Evolutionary conservation across 92 coral and sea anemone species (phyloP).

Genomic region (Epizoanthus ramosus): DNA sequence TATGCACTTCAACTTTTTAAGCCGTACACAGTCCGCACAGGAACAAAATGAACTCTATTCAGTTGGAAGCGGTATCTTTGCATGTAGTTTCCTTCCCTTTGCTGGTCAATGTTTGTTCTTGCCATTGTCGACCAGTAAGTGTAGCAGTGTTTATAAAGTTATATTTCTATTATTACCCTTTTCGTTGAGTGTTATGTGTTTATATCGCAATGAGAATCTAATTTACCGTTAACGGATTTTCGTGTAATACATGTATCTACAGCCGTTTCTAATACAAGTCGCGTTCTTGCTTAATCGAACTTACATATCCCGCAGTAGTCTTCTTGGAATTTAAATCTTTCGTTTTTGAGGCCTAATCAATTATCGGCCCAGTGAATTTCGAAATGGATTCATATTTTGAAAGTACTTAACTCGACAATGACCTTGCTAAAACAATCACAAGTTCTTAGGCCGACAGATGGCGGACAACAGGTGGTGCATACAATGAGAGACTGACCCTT

Average conservation of each 20-base stretch:
- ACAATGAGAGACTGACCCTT: conserved; percentile 34
- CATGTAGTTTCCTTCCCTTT: background rate
- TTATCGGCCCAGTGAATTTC: background rate
- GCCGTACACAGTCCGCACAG: background rate
- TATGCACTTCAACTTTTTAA: background rate
- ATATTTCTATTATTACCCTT: background rate
- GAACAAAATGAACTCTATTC: background rate
- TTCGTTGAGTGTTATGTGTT: background rate
- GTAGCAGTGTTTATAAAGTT: background rate
- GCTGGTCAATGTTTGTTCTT: background rate
- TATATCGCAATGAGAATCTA: background rate
- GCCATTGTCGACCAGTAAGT: background rate
- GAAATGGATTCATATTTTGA: conserved; percentile 2
- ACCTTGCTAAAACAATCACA: conserved; percentile 10
- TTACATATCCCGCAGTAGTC: background rate
- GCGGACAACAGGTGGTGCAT: conserved; percentile 28
- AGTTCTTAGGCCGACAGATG: conserved; percentile 40
- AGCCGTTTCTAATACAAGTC: background rate
- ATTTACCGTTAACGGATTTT: background rate
- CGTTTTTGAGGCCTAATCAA: background rate
- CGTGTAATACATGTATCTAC: background rate
- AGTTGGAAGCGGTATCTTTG: background rate
- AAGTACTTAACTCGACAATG: background rate
- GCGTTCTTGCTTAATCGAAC: background rate
- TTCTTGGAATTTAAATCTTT: background rate